Conservation (phyloP, 2,797 vertebrate genomes). For the Melanotaenia boesemani region DNA sequence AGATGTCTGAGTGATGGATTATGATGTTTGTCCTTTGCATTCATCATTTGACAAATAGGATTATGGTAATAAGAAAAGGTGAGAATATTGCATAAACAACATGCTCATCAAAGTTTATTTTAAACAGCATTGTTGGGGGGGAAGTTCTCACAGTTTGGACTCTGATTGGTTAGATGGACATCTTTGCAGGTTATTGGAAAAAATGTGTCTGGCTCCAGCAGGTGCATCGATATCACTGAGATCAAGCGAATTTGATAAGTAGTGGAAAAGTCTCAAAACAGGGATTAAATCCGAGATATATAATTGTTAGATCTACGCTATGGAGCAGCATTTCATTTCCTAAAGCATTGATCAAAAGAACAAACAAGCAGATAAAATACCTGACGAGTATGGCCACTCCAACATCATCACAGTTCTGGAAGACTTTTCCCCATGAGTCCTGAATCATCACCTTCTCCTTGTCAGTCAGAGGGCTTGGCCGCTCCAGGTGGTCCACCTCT, state of each 20-base stretch:
- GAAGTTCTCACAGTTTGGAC: neutral
- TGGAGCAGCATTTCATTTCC: neutral
- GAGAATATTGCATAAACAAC: conserved; percentile 24
- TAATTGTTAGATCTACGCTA: neutral
- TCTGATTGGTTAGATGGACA: neutral
- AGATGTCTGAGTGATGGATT: conserved; percentile 55
- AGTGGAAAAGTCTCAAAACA: conserved; percentile 4
- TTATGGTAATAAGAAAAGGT: conserved; percentile 26
- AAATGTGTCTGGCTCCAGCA: conserved; percentile 2
- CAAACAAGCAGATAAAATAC: conserved; percentile 73
- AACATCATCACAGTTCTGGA: conserved; percentile 89
- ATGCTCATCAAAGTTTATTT: neutral
- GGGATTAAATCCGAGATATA: neutral
- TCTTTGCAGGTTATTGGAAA: neutral
- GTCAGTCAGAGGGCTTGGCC: conserved; percentile 89
- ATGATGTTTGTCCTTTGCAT: conserved; percentile 42
- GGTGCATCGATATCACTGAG: neutral
- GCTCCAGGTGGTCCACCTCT: conserved; percentile 88
- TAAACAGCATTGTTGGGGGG: neutral
- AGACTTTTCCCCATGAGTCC: conserved; percentile 93
- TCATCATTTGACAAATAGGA: conserved; percentile 36
- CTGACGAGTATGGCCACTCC: conserved; percentile 94
- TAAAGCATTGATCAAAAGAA: neutral
- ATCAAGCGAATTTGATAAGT: neutral
- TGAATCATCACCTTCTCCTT: conserved; percentile 89